These are phyloP conservation scores for Corella eumyota DNA, from an alignment of 23 tunicate species.

Conservation along the genomic window DNA sequence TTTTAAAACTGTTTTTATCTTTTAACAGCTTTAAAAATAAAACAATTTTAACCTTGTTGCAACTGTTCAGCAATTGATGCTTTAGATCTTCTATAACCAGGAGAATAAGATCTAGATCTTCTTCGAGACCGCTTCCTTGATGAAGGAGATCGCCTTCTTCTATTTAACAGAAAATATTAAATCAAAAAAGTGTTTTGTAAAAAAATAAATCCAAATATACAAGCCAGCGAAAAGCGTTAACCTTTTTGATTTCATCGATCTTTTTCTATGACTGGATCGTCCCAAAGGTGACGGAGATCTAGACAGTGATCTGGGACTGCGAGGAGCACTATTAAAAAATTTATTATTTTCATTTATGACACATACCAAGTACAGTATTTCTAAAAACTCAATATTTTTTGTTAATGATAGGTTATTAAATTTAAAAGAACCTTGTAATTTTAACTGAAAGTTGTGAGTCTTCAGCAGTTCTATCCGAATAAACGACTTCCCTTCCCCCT, in stretches of 20 bases:
- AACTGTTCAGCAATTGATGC: too few species aligned
- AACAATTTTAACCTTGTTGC: too few species aligned
- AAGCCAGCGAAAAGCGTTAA: too few species aligned
- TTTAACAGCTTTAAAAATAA: too few species aligned
- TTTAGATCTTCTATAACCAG: too few species aligned
- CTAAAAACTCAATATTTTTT: too few species aligned
- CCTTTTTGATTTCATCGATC: slow-evolving; percentile 9
- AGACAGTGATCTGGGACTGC: neutral
- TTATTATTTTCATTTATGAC: too few species aligned
- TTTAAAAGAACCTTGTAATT: slow-evolving; percentile 3
- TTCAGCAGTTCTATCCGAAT: neutral
- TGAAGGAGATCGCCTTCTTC: slow-evolving; percentile 2
- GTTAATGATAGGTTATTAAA: too few species aligned
- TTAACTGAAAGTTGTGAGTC: slow-evolving; percentile 6
- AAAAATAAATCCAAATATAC: too few species aligned
- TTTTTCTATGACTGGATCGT: slow-evolving; percentile 12
- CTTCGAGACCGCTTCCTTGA: slow-evolving; percentile 13
- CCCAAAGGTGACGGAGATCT: slow-evolving; percentile 26
- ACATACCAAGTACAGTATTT: too few species aligned
- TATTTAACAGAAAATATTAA: neutral
- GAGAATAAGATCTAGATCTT: slow-evolving; percentile 29
- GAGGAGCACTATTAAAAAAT: too few species aligned
- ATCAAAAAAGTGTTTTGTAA: neutral
- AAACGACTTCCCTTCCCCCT: slow-evolving; percentile 1
- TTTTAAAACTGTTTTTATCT: too few species aligned